Evolutionary conservation across 1,140 invertebrate species (phyloP).

Genomic region (Polyergus mexicanus): DNA sequence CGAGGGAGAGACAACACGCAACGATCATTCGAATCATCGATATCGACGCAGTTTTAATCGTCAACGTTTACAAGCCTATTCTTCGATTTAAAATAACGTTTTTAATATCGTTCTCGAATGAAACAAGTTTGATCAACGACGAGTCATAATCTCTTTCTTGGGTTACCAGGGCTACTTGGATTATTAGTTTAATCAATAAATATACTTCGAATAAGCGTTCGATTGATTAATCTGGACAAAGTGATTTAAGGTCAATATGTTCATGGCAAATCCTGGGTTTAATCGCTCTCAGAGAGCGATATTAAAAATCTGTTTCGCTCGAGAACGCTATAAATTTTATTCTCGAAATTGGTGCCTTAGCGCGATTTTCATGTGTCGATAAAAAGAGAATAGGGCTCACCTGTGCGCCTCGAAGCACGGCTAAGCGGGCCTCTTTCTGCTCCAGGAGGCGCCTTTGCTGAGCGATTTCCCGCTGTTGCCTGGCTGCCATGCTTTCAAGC

Average conservation of each 20-base stretch:
- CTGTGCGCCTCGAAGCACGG: slow-evolving; percentile 89
- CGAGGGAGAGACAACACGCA: background rate
- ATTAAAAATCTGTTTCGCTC: too few relatives aligned
- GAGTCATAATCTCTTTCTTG: too few relatives aligned
- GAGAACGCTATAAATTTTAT: background rate
- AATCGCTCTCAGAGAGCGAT: too few relatives aligned
- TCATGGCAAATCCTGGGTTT: too few relatives aligned
- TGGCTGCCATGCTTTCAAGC: slow-evolving; percentile 97
- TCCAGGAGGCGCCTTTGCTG: slow-evolving; percentile 97
- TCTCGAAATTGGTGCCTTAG: background rate
- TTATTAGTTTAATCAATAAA: too few relatives aligned
- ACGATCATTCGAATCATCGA: background rate
- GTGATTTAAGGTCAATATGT: too few relatives aligned
- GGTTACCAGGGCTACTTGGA: too few relatives aligned
- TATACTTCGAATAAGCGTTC: too few relatives aligned
- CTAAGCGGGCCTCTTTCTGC: slow-evolving; percentile 94
- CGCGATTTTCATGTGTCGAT: background rate
- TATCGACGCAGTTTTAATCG: background rate
- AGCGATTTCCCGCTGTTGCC: slow-evolving; percentile 98
- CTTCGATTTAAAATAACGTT: background rate
- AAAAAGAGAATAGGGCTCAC: slow-evolving; percentile 70
- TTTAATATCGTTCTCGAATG: too few relatives aligned
- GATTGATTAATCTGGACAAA: too few relatives aligned
- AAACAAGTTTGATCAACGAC: too few relatives aligned
- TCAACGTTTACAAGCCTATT: background rate